Evolutionary conservation across 2,888 invertebrate species (phyloP).

Genomic region (Chloroclystis v-ata): DNA sequence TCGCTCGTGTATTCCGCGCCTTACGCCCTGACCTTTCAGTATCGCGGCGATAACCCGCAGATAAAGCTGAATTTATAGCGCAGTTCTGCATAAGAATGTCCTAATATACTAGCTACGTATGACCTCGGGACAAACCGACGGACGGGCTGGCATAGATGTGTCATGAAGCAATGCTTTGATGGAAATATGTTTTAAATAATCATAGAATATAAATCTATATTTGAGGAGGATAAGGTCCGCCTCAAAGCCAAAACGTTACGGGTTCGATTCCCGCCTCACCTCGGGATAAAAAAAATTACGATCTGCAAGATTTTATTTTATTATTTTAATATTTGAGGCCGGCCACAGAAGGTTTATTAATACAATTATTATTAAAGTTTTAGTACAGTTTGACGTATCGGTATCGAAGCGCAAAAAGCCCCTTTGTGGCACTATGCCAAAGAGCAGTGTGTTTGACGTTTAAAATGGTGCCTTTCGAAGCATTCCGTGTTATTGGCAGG

Average conservation of each 20-base stretch:
- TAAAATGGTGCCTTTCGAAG: slow-evolving; percentile 31
- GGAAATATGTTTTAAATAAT: too few relatives aligned
- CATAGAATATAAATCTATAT: too few relatives aligned
- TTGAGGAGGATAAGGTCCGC: too few relatives aligned
- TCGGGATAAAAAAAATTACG: too few relatives aligned
- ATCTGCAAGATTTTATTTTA: too few relatives aligned
- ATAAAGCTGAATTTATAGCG: slow-evolving; percentile 38
- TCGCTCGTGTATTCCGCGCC: slow-evolving; percentile 9
- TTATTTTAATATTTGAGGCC: too few relatives aligned
- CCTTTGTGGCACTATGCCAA: slow-evolving; percentile 44
- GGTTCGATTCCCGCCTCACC: too few relatives aligned
- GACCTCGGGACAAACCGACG: slow-evolving; percentile 37
- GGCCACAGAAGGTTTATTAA: too few relatives aligned
- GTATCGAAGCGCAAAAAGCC: slow-evolving; percentile 11
- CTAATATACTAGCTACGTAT: slow-evolving; percentile 34
- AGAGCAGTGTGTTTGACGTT: slow-evolving; percentile 38
- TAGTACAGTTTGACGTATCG: not conserved
- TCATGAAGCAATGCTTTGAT: not conserved
- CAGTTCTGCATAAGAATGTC: slow-evolving; percentile 38
- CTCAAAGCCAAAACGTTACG: too few relatives aligned
- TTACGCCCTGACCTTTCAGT: slow-evolving; percentile 20
- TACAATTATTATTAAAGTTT: too few relatives aligned
- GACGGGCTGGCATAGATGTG: slow-evolving; percentile 3
- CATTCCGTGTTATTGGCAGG: not conserved
- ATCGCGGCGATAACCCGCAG: slow-evolving; percentile 28